phyloP scores from a whole-genome alignment of 2,888 invertebrate species.

The Rugalucina vietnamica region DNA sequence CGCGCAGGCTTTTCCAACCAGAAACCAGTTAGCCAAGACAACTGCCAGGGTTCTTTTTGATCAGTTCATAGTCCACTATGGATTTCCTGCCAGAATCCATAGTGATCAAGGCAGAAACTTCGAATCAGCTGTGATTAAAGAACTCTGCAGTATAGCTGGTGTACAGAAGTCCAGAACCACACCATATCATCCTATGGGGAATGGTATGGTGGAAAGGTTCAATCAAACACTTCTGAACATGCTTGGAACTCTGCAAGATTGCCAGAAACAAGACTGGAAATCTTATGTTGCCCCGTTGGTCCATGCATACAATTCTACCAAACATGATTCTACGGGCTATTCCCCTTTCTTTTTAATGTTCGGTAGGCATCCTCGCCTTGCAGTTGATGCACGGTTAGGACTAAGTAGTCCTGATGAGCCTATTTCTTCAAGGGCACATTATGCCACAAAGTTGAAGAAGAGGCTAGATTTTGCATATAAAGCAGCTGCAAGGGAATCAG shows the following conservation, averaged over 20 bases:
- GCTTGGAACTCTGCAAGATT: not conserved
- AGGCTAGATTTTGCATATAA: not conserved
- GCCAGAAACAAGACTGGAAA: not conserved
- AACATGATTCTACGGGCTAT: not conserved
- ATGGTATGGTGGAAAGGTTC: not conserved
- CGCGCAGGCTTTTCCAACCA: conserved; percentile 32
- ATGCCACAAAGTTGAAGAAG: not conserved
- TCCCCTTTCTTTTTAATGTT: conserved; percentile 1
- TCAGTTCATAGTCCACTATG: not conserved
- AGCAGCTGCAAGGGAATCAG: not conserved
- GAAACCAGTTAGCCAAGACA: conserved; percentile 38
- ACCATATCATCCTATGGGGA: conserved; percentile 3
- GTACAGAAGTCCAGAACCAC: not conserved
- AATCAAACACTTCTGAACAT: not conserved
- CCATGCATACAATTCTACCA: not conserved
- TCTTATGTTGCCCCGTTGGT: not conserved
- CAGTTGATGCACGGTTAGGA: not conserved
- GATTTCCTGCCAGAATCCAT: not conserved
- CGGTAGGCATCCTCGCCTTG: not conserved
- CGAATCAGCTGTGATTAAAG: conserved; percentile 31
- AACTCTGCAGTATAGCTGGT: conserved; percentile 3
- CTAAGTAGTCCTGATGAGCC: not conserved
- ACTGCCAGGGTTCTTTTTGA: conserved; percentile 23
- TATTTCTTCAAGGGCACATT: not conserved
- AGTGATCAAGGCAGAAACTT: conserved; percentile 26